These are phyloP conservation scores for Norana najaformis DNA, from an alignment of 2,888 invertebrate species.

Conservation along the genomic window DNA sequence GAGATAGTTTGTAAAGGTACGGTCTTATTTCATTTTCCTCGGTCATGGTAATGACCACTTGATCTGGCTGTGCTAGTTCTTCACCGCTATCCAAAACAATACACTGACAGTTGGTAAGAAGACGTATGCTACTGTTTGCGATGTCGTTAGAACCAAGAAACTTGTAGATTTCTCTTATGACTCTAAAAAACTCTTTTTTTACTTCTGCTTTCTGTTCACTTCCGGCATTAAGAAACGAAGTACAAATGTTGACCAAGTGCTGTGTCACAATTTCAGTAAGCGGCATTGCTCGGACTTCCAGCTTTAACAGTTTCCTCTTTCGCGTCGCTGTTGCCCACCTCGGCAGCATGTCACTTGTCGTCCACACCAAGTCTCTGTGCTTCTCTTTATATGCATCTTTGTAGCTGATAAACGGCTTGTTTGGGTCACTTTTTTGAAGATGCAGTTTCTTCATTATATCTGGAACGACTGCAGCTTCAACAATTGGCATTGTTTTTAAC, in stretches of 20 bases:
- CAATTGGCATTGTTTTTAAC: conserved; percentile 18
- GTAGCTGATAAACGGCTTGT: neutral
- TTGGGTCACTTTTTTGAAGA: neutral
- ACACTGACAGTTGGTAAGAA: neutral
- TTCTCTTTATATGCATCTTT: neutral
- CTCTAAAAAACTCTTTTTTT: neutral
- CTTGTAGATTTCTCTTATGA: neutral
- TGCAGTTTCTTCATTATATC: neutral
- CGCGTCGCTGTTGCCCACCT: neutral
- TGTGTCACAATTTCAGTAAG: neutral
- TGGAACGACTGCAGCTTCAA: neutral
- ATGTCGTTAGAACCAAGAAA: neutral
- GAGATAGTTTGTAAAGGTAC: neutral
- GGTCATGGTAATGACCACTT: neutral
- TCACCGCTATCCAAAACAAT: neutral
- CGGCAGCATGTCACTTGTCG: conserved; percentile 7
- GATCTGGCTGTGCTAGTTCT: neutral
- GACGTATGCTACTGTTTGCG: neutral
- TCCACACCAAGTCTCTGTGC: conserved; percentile 16
- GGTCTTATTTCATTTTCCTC: conserved; percentile 6
- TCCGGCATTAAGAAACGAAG: neutral
- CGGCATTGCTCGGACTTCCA: neutral
- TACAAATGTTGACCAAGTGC: conserved; percentile 2
- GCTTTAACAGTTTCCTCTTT: neutral
- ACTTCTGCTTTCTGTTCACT: neutral